Conservation (phyloP, 1,140 invertebrate genomes). For the Sesamia nonagrioides region DNA sequence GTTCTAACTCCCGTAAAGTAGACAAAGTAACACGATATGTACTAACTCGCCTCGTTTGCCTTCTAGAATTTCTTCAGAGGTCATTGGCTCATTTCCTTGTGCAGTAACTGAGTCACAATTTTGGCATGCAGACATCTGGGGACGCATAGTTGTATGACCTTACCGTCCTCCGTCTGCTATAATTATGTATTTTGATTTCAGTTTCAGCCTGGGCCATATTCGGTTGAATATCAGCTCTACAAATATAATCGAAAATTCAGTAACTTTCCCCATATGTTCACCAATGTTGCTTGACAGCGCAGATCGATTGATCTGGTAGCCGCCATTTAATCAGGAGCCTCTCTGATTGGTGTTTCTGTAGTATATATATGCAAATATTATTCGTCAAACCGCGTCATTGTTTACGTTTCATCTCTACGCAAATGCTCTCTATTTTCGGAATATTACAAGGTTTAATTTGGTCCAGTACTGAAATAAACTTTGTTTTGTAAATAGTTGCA, state of each 20-base stretch:
- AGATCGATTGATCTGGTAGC: conserved; percentile 1
- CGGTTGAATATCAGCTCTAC: no score
- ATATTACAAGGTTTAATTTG: conserved; percentile 32
- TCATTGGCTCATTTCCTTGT: conserved; percentile 13
- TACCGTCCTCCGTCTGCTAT: background rate
- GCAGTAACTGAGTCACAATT: conserved; percentile 15
- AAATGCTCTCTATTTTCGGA: conserved; percentile 29
- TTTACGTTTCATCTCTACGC: conserved; percentile 35
- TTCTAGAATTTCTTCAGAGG: conserved; percentile 27
- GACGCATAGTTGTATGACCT: background rate
- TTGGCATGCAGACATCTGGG: conserved; percentile 1
- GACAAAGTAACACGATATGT: conserved; percentile 37
- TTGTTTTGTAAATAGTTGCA: conserved; percentile 41
- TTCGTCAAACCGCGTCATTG: conserved; percentile 36
- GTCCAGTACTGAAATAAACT: conserved; percentile 28
- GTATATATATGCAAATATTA: conserved; percentile 28
- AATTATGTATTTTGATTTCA: background rate
- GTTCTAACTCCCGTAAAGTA: conserved; percentile 4
- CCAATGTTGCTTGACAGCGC: background rate
- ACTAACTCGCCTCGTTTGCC: conserved; percentile 28
- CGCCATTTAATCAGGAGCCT: conserved; percentile 10
- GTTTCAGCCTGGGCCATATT: background rate
- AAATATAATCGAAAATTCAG: no score
- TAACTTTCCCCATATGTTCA: no score
- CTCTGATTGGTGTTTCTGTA: background rate